phyloP scores from a whole-genome alignment of 1,140 invertebrate species.

The Nautilus pompilius region DNA sequence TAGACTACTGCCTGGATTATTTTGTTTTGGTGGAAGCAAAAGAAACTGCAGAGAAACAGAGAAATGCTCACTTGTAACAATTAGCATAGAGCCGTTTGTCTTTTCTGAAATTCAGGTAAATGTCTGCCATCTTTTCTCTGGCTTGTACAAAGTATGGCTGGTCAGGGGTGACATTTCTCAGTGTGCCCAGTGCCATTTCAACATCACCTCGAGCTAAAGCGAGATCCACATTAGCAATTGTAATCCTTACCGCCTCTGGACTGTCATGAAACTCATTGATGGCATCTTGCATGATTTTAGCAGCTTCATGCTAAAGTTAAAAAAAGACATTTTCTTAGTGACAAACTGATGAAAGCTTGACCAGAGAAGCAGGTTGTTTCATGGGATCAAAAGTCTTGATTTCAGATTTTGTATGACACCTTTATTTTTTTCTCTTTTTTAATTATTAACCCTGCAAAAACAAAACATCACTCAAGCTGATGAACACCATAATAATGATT shows the following conservation, averaged over 20 bases:
- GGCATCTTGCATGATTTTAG: slow-evolving; percentile 78
- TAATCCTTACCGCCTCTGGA: slow-evolving; percentile 77
- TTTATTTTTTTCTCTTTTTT: no score
- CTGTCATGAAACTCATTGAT: slow-evolving; percentile 73
- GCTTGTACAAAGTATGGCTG: slow-evolving; percentile 84
- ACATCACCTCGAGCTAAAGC: slow-evolving; percentile 76
- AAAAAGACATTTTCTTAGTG: no score
- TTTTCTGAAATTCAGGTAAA: slow-evolving; percentile 83
- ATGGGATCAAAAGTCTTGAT: no score
- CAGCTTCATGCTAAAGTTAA: slow-evolving; percentile 67
- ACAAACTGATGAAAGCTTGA: no score
- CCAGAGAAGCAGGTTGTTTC: no score
- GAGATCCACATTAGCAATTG: slow-evolving; percentile 81
- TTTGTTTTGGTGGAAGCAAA: no score
- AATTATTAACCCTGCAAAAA: no score
- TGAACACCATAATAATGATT: no score
- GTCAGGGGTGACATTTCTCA: slow-evolving; percentile 73
- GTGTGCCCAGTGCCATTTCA: slow-evolving; percentile 74
- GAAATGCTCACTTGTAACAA: slow-evolving; percentile 59
- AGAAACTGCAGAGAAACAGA: not conserved
- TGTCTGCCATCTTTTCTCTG: slow-evolving; percentile 84
- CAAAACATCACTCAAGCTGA: no score
- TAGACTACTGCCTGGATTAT: no score
- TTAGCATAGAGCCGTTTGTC: slow-evolving; percentile 69
- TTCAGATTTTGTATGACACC: no score